Conservation (phyloP, 2,888 invertebrate genomes). For the Schizotus pectinicornis region DNA sequence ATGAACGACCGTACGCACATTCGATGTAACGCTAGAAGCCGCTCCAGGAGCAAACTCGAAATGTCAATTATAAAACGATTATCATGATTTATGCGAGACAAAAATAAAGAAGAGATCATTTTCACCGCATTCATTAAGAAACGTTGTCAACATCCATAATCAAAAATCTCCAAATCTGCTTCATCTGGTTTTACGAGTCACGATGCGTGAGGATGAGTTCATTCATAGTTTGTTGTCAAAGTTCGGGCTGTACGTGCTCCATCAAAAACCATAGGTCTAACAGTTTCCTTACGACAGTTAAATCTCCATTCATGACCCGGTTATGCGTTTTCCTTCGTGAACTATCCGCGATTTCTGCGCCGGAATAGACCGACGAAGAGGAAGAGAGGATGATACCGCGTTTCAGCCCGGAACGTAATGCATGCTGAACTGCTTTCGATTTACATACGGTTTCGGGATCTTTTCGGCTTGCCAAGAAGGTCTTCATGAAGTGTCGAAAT, state of each 20-base stretch:
- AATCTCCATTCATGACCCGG: too few relatives aligned
- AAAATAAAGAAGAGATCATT: slow-evolving; percentile 21
- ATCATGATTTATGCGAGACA: slow-evolving; percentile 23
- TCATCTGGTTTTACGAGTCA: not conserved
- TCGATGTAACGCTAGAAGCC: slow-evolving; percentile 24
- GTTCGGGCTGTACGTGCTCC: too few relatives aligned
- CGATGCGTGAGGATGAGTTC: too few relatives aligned
- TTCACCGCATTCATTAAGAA: slow-evolving; percentile 4
- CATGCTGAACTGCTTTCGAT: not conserved
- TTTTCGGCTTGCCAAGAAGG: not conserved
- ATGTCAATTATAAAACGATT: slow-evolving; percentile 30
- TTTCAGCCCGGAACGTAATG: not conserved
- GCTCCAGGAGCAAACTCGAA: slow-evolving; percentile 24
- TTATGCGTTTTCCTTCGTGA: too few relatives aligned
- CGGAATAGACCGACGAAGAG: not conserved
- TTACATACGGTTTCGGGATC: not conserved
- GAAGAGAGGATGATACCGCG: not conserved
- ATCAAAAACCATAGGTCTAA: not conserved
- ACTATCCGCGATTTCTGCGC: too few relatives aligned
- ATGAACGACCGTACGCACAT: slow-evolving; percentile 12
- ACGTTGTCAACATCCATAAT: slow-evolving; percentile 4
- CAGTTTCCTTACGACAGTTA: not conserved
- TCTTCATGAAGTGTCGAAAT: slow-evolving; percentile 15
- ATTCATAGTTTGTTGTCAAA: too few relatives aligned
- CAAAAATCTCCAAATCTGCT: slow-evolving; percentile 2